Percentiles rank a stretch among this genome's conserved stretches.
These are phyloP conservation scores for Syrista parreyssii DNA, from an alignment of 2,888 invertebrate genomes.

Conservation along the genomic window DNA sequence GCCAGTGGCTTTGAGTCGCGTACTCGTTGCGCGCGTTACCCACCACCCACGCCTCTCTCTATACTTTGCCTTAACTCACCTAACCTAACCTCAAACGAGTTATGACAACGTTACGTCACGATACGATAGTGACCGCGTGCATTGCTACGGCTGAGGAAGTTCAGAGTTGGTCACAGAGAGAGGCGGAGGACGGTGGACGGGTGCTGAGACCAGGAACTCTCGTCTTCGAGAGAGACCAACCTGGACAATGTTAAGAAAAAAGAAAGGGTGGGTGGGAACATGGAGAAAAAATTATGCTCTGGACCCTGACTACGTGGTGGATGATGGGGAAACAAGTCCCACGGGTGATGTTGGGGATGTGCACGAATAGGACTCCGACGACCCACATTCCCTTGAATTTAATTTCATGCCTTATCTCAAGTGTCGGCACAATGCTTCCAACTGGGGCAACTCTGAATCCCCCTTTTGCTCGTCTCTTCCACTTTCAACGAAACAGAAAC, in stretches of 20 bases:
- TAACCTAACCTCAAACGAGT: conserved; percentile 29
- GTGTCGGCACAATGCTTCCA: conserved; percentile 47
- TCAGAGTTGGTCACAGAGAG: background rate
- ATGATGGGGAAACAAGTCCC: background rate
- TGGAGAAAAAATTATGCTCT: too few relatives aligned
- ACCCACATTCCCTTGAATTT: conserved; percentile 56
- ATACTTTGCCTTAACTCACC: conserved; percentile 36
- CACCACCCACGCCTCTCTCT: conserved; percentile 7
- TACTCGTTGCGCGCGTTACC: conserved; percentile 10
- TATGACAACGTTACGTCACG: background rate
- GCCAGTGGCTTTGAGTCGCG: conserved; percentile 36
- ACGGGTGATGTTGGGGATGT: background rate
- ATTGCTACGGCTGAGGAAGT: background rate
- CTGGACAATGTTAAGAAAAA: background rate
- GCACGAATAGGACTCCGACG: conserved; percentile 20
- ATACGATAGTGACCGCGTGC: background rate
- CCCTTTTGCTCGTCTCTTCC: conserved; percentile 16
- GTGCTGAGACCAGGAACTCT: background rate
- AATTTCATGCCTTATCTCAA: conserved; percentile 59
- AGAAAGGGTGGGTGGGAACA: background rate
- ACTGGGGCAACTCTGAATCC: conserved; percentile 50
- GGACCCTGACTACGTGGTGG: background rate
- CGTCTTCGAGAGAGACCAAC: background rate
- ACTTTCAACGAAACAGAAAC: conserved; percentile 18
- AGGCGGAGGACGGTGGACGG: background rate